Evolutionary conservation across 2,113 vertebrate species (phyloP).

Genomic region (Cololabis saira): DNA sequence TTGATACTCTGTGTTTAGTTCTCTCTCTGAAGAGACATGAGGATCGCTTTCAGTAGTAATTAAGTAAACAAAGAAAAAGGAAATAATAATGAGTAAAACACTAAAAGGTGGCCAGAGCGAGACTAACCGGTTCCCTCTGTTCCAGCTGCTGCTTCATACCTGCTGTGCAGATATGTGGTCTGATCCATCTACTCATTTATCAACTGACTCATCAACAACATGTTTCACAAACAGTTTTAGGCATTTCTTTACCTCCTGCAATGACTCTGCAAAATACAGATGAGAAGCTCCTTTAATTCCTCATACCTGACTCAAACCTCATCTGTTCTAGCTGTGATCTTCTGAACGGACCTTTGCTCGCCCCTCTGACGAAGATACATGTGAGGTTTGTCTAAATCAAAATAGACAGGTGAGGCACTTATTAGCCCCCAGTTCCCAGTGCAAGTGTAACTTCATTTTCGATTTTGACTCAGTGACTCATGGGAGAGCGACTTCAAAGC

Average conservation of each 20-base stretch:
- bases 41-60: too few relatives aligned
- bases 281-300: background rate
- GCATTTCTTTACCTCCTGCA: background rate
- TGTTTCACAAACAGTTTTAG: too few relatives aligned
- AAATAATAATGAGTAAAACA: too few relatives aligned
- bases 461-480: conserved; percentile 56
- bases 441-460: conserved; percentile 73
- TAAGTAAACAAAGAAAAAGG: too few relatives aligned
- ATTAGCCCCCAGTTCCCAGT: conserved; percentile 62
- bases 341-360: conserved; percentile 40
- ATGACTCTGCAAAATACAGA: background rate
- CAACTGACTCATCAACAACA: too few relatives aligned
- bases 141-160: too few relatives aligned
- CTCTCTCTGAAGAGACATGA: too few relatives aligned
- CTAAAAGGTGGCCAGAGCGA: too few relatives aligned
- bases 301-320: conserved; percentile 27
- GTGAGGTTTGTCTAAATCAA: conserved; percentile 62
- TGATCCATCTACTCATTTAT: too few relatives aligned
- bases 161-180: too few relatives aligned
- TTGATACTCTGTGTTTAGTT: too few relatives aligned
- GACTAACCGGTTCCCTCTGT: too few relatives aligned
- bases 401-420: conserved; percentile 69
- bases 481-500: conserved; percentile 73
- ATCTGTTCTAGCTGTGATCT: conserved; percentile 33
- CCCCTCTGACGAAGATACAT: conserved; percentile 50